A percentile compares a stretch with the other conserved stretches of the same genome.
Evolutionary conservation across 2,113 vertebrate genomes (phyloP).

Genomic region (Melanostigma gelatinosum): DNA sequence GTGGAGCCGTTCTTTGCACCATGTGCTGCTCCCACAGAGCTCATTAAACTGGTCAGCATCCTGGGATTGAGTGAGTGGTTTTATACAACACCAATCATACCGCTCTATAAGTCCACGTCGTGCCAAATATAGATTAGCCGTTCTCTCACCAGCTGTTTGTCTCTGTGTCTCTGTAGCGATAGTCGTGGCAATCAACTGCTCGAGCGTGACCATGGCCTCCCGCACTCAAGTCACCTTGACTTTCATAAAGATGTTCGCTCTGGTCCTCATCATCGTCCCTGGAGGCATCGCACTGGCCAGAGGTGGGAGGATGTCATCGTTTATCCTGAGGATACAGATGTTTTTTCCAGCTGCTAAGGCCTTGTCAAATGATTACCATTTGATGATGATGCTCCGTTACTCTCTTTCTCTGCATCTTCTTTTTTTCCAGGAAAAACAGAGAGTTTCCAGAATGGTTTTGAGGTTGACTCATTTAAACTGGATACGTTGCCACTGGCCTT

Average conservation of each 20-base stretch:
- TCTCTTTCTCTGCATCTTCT: background rate
- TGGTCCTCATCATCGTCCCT: constrained; percentile 88
- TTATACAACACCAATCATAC: background rate
- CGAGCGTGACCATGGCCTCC: constrained; percentile 87
- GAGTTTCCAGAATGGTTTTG: constrained; percentile 88
- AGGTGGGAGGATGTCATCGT: constrained; percentile 74
- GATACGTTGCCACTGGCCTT: constrained; percentile 89
- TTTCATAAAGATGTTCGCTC: constrained; percentile 85
- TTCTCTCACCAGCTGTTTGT: background rate
- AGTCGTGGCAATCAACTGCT: constrained; percentile 88
- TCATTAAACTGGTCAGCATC: constrained; percentile 85
- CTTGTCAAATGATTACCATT: background rate
- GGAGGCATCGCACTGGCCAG: constrained; percentile 86
- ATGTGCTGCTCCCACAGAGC: constrained; percentile 82
- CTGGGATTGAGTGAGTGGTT: constrained; percentile 88
- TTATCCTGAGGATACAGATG: background rate
- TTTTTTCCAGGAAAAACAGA: constrained; percentile 82
- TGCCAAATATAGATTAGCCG: background rate
- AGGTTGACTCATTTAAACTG: constrained; percentile 76
- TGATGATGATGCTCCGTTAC: background rate
- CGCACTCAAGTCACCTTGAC: constrained; percentile 85
- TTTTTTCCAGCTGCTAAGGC: background rate
- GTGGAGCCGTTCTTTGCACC: constrained; percentile 88
- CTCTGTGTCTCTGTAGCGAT: constrained; percentile 74
- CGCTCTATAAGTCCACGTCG: background rate